Base-by-base conservation (phyloP, 2,888 invertebrate species). In the Drosophila subsilvestris region DNA sequence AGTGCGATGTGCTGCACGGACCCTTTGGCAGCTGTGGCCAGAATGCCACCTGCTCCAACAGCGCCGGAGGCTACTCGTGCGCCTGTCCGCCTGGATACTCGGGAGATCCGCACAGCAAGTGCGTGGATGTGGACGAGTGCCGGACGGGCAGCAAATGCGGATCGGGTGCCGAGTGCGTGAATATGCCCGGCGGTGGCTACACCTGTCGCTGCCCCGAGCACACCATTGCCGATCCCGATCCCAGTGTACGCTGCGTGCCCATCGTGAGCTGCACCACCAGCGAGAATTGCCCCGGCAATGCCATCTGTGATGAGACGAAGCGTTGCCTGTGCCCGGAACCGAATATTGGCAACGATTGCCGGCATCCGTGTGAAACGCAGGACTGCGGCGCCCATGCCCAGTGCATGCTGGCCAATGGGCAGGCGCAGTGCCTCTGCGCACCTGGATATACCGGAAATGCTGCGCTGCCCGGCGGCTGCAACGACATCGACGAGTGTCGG, bases 291-390 rank as follows among this genome's bases (percentile, higher is more conserved):
- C 97, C 97, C 27, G 98, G 98, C 82, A 98, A 98, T 93, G 95
- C 97, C 6, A 93, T 97, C 77, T 98, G 98, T 89, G 96, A 97
- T 89, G 90, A 93, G 8, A 94, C 95, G 75, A 94, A 95, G 67
- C 94, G 96, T 85, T 98, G 98, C 90, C 91, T 97, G 43, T 98
- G 98, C 86, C 98, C 97, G 3, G 97, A 97, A 88, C 98, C 98
- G 0, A 98, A 98, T 90, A 93, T 97, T 80, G 98, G 98, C 81
- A 97, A 97, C 84, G 97, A 97, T 89, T 98, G 98, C 87, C 94
- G 97, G 92, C 98, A 98, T 95, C 98, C 98, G 1, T 98, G 98
- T 90, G 98, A 98, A 93, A 94, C 95, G 27, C 93, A 96, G 43
- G 94, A 94, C 63, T 98, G 98, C 90, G 96, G 96, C 53, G 95